Base-by-base conservation (phyloP, 2,113 vertebrate genomes). In the Lophius piscatorius region DNA sequence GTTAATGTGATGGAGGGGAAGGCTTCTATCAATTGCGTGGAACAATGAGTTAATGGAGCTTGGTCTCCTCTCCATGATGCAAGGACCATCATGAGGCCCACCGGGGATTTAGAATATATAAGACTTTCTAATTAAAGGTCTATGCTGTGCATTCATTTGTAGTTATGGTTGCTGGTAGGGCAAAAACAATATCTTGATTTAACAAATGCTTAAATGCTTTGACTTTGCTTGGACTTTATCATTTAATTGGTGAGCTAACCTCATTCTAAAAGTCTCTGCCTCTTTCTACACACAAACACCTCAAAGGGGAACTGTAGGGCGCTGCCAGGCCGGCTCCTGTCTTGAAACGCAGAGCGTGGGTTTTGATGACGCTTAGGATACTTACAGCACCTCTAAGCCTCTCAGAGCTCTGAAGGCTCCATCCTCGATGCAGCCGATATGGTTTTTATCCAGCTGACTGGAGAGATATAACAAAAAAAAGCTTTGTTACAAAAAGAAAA, bases 401-500 rank as follows among this genome's bases (percentile, higher is more conserved):
- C 88, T 79, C 57, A 88, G 48, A 34, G 88, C 88, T 77, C 88
- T 82, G 74, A 86, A 86, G 31, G 85, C 84, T 45, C 87, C 87
- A 1, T 89, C 88, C 59, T 88, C 87, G 6, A 90, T 83, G 80
- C 88, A 89, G 74, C 69, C 68, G 63, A 90, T 88, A 82, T 90
- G 85, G 82, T 90, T 90, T 75, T 90, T 90, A 57, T 90, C 87
- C 82, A 90, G 78, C 71, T 88, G 87, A 42, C 88, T 90, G 74
- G 22, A 44, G 54, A 80, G 46, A 16, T 14, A 6, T 13, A 21
- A 35, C n/a, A 33, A 20, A 78, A n/a, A 72, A 33, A 47, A n/a
- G 24, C 46, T 66, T 79, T 63, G 66, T 79, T 63, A 78, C 35
- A 48, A 33, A 79, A 34, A 77, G 5, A 62, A 57, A 48, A 22